Evolutionary conservation across 2,113 vertebrate genomes (phyloP).

Genomic region (Suricata suricatta): DNA sequence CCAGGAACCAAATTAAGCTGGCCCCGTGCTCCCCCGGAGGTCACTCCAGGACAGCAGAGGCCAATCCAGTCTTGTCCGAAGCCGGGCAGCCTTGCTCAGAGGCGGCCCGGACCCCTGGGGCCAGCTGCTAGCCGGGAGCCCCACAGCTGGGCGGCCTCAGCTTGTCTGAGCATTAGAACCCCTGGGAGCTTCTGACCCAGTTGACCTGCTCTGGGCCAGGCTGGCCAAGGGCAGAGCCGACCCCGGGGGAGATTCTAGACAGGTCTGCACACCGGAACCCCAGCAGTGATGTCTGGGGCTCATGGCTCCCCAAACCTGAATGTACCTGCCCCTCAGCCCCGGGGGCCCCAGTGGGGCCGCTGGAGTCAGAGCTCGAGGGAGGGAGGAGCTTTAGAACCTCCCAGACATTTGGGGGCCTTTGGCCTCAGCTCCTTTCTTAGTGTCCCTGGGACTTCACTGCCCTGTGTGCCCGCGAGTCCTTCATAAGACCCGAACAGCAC

Average conservation of each 20-base stretch:
- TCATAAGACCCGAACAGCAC: background rate
- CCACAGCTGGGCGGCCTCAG: background rate
- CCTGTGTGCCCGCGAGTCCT: background rate
- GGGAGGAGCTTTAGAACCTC: background rate
- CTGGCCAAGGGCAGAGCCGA: background rate
- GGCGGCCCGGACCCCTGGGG: background rate
- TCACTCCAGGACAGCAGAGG: background rate
- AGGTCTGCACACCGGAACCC: background rate
- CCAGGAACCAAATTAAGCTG: background rate
- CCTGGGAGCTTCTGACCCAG: background rate
- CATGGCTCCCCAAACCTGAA: background rate
- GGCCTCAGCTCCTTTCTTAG: background rate
- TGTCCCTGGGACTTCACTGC: background rate
- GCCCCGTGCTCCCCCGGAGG: background rate
- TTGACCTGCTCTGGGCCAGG: background rate
- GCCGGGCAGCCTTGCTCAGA: background rate
- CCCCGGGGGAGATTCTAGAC: background rate
- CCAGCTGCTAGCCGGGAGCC: background rate
- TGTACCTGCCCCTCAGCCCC: background rate
- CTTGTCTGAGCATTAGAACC: background rate
- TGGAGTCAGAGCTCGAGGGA: background rate
- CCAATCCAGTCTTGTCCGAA: too few species aligned
- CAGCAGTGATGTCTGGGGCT: accelerated
- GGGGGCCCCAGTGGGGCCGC: background rate
- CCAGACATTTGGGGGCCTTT: background rate